These are phyloP conservation scores for Babylonia areolata DNA, from an alignment of 1,140 invertebrate species.

Conservation along the genomic window DNA sequence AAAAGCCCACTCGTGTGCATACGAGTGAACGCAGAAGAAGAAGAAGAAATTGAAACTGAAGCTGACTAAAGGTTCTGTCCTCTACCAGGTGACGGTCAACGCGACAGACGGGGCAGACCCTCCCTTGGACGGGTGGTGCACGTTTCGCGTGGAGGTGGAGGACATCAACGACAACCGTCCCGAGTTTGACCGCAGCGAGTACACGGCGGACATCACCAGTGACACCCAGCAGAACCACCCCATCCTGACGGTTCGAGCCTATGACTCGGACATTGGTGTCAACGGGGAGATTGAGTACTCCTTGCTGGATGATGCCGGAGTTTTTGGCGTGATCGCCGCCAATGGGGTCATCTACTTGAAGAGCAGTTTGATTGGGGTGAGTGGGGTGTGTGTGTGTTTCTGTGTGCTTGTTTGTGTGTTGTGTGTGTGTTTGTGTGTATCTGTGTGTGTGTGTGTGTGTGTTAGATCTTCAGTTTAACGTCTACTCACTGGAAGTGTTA, in stretches of 20 bases:
- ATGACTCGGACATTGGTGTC: constrained; percentile 66
- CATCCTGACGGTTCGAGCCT: constrained; percentile 62
- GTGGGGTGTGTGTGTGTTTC: not conserved
- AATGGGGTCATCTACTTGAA: constrained; percentile 26
- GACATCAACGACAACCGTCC: constrained; percentile 96
- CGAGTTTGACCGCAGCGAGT: constrained; percentile 80
- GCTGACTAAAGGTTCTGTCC: too few relatives aligned
- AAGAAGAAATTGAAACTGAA: too few relatives aligned
- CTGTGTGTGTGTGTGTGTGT: too few relatives aligned
- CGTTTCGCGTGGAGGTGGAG: constrained; percentile 83
- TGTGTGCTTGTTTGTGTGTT: too few relatives aligned
- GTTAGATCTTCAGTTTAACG: too few relatives aligned
- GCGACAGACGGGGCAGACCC: constrained; percentile 63
- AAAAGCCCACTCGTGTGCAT: too few relatives aligned
- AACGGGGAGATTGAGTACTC: constrained; percentile 66
- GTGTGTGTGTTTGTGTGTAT: too few relatives aligned
- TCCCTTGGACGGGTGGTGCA: constrained; percentile 63
- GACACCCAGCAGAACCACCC: constrained; percentile 31
- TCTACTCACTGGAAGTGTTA: too few relatives aligned
- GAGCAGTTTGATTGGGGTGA: constrained; percentile 29
- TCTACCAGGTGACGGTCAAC: constrained; percentile 63
- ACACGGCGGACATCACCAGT: constrained; percentile 35
- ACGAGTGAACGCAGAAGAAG: too few relatives aligned
- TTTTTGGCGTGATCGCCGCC: constrained; percentile 11
- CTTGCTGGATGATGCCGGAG: constrained; percentile 40